A percentile compares a stretch with the other conserved stretches of the same genome.
These are phyloP conservation scores for Andinoacara biseriatus DNA, from an alignment of 2,113 vertebrate genomes.

Conservation along the genomic window DNA sequence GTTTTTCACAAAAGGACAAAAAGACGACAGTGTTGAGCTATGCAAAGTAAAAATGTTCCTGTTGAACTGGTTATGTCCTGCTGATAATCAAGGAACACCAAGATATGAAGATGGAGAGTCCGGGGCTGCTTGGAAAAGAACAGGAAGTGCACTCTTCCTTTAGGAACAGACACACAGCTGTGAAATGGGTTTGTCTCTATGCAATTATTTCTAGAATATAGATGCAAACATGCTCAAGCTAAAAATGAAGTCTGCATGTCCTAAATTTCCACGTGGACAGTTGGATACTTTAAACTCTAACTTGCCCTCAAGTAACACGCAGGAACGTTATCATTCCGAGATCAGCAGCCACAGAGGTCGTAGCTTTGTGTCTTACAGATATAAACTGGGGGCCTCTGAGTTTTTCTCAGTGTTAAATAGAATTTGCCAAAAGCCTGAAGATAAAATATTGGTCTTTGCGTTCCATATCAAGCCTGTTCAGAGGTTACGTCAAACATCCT, in stretches of 20 bases:
- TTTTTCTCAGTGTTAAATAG: not conserved
- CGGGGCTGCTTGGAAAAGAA: not conserved
- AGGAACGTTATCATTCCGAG: not conserved
- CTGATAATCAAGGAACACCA: slow-evolving; percentile 10
- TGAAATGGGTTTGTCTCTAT: not conserved
- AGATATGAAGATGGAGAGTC: not conserved
- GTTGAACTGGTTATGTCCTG: slow-evolving; percentile 46
- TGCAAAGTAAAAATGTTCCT: not conserved
- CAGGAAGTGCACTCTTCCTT: not conserved
- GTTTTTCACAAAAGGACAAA: not conserved
- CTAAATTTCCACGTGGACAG: not conserved
- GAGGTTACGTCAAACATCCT: slow-evolving; percentile 22
- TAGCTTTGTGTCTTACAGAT: not conserved
- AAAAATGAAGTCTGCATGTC: not conserved
- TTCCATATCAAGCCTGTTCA: slow-evolving; percentile 17
- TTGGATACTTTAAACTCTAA: accelerated
- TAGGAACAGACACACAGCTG: not conserved
- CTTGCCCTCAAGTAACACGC: not conserved
- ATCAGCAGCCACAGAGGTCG: not conserved
- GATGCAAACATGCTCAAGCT: too few relatives aligned
- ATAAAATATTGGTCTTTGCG: not conserved
- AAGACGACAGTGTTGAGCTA: not conserved
- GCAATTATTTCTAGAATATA: not conserved
- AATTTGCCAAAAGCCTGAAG: not conserved
- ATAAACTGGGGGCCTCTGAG: not conserved